Percentiles rank a stretch among this genome's conserved stretches.
These are phyloP conservation scores for Tachina lurida DNA, from an alignment of 2,888 invertebrate species.

Conservation along the genomic window DNA sequence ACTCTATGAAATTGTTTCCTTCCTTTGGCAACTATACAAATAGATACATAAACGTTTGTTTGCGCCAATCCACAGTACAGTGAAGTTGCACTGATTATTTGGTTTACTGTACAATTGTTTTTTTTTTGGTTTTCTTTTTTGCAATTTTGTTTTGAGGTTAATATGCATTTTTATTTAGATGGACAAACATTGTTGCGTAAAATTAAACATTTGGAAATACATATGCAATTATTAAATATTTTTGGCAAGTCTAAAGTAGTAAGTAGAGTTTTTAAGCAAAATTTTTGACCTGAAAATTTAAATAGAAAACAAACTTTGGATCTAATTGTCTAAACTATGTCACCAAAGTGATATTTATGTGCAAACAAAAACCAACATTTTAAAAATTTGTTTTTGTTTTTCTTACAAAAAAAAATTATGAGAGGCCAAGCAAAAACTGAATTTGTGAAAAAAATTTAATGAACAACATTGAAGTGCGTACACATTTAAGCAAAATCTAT, in stretches of 20 bases:
- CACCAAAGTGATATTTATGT: no score
- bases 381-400: no score
- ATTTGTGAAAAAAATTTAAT: no score
- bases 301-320: neutral
- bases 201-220: neutral
- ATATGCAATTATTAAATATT: neutral
- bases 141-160: constrained; percentile 4
- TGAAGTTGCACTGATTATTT: constrained; percentile 2
- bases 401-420: no score
- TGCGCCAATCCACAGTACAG: neutral
- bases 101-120: constrained; percentile 13
- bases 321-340: no score
- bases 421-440: no score
- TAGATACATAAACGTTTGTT: neutral
- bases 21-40: constrained; percentile 52
- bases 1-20: constrained; percentile 55
- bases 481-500: no score
- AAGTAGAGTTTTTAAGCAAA: no score
- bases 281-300: neutral
- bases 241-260: neutral
- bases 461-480: no score
- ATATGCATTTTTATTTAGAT: neutral
- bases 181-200: neutral
- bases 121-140: constrained; percentile 23
- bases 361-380: no score